Conservation (phyloP, 2,113 vertebrate species). For the Turdus rufiventris region DNA sequence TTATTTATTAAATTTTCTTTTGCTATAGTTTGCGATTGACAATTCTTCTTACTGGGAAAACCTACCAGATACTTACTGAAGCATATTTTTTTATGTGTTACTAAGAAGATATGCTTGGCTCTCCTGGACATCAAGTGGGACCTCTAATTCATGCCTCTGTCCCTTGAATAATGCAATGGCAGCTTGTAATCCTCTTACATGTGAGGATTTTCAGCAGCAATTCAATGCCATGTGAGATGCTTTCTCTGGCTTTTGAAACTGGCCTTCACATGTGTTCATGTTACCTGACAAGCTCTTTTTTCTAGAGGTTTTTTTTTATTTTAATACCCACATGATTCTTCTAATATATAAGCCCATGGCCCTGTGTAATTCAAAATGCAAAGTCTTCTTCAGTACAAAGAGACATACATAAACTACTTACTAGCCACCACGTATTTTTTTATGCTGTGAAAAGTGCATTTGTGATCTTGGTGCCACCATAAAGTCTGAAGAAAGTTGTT, state of each 20-base stretch:
- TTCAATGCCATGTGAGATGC: background rate
- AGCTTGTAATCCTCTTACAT: slow-evolving; percentile 30
- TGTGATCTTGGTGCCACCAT: background rate
- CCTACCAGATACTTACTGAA: background rate
- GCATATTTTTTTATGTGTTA: background rate
- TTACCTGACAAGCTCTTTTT: background rate
- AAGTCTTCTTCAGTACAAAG: background rate
- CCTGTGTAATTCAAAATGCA: background rate
- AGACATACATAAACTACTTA: background rate
- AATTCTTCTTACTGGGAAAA: background rate
- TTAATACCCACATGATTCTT: background rate
- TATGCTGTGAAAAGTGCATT: background rate
- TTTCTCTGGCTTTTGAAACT: slow-evolving; percentile 20
- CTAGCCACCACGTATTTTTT: background rate
- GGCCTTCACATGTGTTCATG: background rate
- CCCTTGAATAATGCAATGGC: slow-evolving; percentile 32
- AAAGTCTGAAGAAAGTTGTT: background rate
- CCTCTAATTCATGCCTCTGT: slow-evolving; percentile 38
- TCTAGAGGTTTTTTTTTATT: background rate
- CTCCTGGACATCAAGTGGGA: slow-evolving; percentile 23
- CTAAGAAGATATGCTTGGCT: background rate
- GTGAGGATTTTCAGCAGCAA: slow-evolving; percentile 22
- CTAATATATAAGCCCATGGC: background rate
- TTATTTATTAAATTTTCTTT: background rate
- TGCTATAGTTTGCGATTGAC: background rate